Percentiles rank a stretch among this genome's conserved stretches.
These are phyloP conservation scores for Drosophila novamexicana DNA, from an alignment of 1,140 invertebrate species.

Conservation along the genomic window DNA sequence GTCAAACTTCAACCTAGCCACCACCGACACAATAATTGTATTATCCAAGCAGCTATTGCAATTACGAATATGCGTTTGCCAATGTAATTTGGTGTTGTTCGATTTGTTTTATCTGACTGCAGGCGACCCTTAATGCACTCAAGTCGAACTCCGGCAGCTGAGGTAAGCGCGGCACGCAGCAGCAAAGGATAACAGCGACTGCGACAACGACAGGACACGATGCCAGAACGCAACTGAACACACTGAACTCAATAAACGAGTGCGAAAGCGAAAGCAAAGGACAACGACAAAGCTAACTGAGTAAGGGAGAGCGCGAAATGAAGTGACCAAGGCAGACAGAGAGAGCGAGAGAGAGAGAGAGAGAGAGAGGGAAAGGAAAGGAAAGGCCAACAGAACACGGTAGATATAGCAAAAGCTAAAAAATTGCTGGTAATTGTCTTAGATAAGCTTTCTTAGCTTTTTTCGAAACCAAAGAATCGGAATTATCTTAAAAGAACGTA, in stretches of 20 bases:
- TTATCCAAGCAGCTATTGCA: neutral
- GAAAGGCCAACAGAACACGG: conserved; percentile 4
- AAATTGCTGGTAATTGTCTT: conserved; percentile 24
- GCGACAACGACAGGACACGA: conserved; percentile 75
- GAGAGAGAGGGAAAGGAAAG: neutral
- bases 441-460: conserved; percentile 39
- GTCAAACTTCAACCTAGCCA: neutral
- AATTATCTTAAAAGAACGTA: neutral
- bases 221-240: conserved; percentile 73
- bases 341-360: conserved; percentile 13
- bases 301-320: conserved; percentile 26
- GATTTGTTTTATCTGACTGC: conserved; percentile 14
- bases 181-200: conserved; percentile 1
- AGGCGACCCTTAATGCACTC: conserved; percentile 60
- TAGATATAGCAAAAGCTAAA: conserved; percentile 24
- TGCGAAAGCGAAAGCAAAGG: conserved; percentile 78
- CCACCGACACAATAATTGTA: neutral
- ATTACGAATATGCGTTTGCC: neutral
- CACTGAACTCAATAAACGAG: conserved; percentile 78
- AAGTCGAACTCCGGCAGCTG: conserved; percentile 41
- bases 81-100: neutral
- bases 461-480: neutral
- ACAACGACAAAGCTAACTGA: conserved; percentile 64
- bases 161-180: conserved; percentile 46
- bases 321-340: conserved; percentile 12